phyloP scores from a whole-genome alignment of 2,888 invertebrate genomes.

The Acronicta psi region DNA sequence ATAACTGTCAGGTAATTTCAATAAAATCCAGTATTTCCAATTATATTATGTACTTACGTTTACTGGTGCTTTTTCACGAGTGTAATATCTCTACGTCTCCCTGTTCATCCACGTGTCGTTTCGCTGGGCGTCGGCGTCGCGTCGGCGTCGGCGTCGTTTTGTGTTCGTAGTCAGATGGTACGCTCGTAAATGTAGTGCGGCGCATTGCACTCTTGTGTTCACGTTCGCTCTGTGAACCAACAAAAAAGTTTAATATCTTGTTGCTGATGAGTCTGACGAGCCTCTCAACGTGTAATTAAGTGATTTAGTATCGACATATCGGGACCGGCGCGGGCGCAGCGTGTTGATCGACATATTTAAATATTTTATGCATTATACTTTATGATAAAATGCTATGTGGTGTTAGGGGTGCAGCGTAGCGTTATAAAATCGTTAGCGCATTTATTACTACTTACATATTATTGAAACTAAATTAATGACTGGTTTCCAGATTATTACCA shows the following conservation, averaged over 20 bases:
- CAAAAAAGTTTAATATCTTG: constrained; percentile 1
- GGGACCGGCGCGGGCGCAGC: constrained; percentile 1
- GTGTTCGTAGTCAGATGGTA: constrained; percentile 14
- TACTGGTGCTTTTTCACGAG: background rate
- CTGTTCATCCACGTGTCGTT: constrained; percentile 15
- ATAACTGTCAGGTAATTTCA: no score
- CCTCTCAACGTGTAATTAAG: background rate
- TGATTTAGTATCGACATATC: constrained; percentile 5
- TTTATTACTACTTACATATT: no score
- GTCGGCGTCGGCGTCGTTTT: background rate
- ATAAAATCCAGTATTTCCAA: no score
- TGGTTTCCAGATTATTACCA: no score
- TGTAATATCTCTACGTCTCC: background rate
- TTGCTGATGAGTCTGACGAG: no score
- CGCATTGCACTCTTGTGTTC: constrained; percentile 21
- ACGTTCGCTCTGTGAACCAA: constrained; percentile 25
- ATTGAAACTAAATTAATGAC: no score
- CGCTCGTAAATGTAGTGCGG: constrained; percentile 11
- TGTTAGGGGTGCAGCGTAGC: background rate
- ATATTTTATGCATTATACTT: constrained; percentile 12
- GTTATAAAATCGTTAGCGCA: no score
- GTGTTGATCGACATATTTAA: constrained; percentile 3
- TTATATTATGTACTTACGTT: background rate
- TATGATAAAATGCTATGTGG: constrained; percentile 3
- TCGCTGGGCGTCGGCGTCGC: constrained; percentile 10